Evolutionary conservation across 2,113 vertebrate genomes (phyloP).

Genomic region (Corythoichthys haematopterus): DNA sequence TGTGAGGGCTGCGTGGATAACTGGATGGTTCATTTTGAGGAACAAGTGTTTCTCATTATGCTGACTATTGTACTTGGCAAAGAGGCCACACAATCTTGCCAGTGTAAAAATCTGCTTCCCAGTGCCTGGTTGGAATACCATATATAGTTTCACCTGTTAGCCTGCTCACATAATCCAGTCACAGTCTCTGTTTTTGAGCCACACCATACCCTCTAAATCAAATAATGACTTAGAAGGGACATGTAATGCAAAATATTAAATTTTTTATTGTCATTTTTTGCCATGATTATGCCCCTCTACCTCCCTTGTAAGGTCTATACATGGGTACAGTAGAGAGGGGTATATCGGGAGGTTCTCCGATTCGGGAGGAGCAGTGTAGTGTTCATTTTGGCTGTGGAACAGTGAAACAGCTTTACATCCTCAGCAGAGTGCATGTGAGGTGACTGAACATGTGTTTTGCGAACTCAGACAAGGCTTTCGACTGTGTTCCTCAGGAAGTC

Average conservation of each 20-base stretch:
- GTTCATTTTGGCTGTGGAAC: too few relatives aligned
- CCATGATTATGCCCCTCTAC: too few relatives aligned
- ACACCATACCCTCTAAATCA: constrained; percentile 1
- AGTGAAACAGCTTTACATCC: too few relatives aligned
- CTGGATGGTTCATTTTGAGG: constrained; percentile 47
- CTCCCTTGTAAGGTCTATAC: too few relatives aligned
- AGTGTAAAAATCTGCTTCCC: constrained; percentile 60
- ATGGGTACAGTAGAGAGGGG: too few relatives aligned
- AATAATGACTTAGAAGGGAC: neutral
- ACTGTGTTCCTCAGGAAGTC: too few relatives aligned
- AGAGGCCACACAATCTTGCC: constrained; percentile 37
- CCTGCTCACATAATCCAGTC: constrained; percentile 50
- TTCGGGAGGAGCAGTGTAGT: too few relatives aligned
- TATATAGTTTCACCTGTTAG: constrained; percentile 70
- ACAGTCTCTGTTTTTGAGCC: constrained; percentile 32
- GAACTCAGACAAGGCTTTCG: too few relatives aligned
- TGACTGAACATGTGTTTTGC: too few relatives aligned
- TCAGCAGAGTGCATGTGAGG: too few relatives aligned
- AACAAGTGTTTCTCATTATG: constrained; percentile 70
- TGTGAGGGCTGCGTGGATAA: constrained; percentile 46
- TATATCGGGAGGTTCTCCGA: too few relatives aligned
- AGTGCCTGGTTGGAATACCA: constrained; percentile 63
- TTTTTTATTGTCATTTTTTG: neutral
- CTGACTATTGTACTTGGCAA: constrained; percentile 67
- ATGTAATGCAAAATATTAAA: neutral